These are phyloP conservation scores for Cotesia chilonis DNA, from an alignment of 1,140 invertebrate species.

Conservation along the genomic window DNA sequence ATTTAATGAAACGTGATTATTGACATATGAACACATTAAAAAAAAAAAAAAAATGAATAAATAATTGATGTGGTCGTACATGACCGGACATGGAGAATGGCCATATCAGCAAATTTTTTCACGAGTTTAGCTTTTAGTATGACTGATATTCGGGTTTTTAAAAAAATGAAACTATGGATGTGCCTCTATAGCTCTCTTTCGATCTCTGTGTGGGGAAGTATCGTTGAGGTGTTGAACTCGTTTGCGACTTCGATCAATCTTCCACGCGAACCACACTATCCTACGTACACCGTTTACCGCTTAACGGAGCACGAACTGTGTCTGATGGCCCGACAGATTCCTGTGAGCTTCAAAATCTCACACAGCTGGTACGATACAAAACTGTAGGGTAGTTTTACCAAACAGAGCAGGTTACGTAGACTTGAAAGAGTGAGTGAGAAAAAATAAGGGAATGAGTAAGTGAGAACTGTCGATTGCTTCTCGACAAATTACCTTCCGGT, in stretches of 20 bases:
- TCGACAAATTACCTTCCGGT: constrained; percentile 34
- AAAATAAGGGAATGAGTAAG: too few relatives aligned
- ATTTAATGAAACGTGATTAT: too few relatives aligned
- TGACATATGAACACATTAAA: too few relatives aligned
- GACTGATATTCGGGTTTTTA: neutral
- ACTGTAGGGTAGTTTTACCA: too few relatives aligned
- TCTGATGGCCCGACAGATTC: constrained; percentile 31
- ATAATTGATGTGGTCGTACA: too few relatives aligned
- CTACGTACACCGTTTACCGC: constrained; percentile 39
- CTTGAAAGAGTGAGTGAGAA: too few relatives aligned
- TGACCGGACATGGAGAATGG: too few relatives aligned
- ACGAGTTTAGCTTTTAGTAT: too few relatives aligned
- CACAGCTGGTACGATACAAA: constrained; percentile 9
- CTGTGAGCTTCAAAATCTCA: constrained; percentile 31
- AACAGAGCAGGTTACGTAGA: too few relatives aligned
- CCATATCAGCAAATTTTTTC: too few relatives aligned
- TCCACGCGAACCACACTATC: constrained; percentile 34
- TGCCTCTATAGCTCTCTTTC: neutral
- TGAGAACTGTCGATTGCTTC: constrained; percentile 27
- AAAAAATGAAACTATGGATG: neutral
- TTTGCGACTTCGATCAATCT: constrained; percentile 36
- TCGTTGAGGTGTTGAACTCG: constrained; percentile 32
- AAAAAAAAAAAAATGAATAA: too few relatives aligned
- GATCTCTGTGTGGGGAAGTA: neutral
- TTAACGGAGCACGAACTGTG: constrained; percentile 40